Evolutionary conservation across 2,888 invertebrate genomes (phyloP).

Genomic region (Trissoscelio sp.): DNA sequence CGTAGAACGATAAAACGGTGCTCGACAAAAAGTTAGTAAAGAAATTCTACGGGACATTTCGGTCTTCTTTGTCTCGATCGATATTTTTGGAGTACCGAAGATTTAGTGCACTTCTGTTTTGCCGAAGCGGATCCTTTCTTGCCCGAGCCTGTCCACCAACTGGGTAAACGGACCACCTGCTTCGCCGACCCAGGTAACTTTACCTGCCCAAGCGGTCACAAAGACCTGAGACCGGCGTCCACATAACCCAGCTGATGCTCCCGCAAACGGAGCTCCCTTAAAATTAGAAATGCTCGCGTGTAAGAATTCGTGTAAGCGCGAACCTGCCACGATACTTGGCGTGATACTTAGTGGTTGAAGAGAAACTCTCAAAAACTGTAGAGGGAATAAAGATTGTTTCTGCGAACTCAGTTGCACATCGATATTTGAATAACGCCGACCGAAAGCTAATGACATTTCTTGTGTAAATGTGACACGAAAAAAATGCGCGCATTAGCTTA

Average conservation of each 20-base stretch:
- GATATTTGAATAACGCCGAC: conserved; percentile 15
- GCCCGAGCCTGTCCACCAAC: conserved; percentile 41
- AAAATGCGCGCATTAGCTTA: not conserved
- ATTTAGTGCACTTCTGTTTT: conserved; percentile 56
- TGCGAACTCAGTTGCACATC: not conserved
- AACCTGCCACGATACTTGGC: conserved; percentile 8
- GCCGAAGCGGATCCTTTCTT: conserved; percentile 53
- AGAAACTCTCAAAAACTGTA: conserved; percentile 5
- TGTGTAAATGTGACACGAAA: not conserved
- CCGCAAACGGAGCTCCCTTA: conserved; percentile 19
- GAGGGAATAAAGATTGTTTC: conserved; percentile 26
- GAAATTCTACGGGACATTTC: conserved; percentile 36
- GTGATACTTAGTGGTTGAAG: conserved; percentile 10
- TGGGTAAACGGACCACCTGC: conserved; percentile 68
- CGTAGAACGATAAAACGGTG: conserved; percentile 1
- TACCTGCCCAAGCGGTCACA: conserved; percentile 56
- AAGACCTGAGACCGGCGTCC: conserved; percentile 45
- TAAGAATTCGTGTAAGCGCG: conserved; percentile 45
- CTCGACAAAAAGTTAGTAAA: conserved; percentile 26
- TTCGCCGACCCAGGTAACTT: conserved; percentile 65
- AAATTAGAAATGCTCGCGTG: conserved; percentile 63
- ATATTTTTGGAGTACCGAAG: conserved; percentile 44
- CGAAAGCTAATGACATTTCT: conserved; percentile 19
- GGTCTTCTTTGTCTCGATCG: conserved; percentile 48
- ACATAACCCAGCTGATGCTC: conserved; percentile 60